Percentiles rank a stretch among this genome's conserved stretches.
Evolutionary conservation across 2,888 invertebrate genomes (phyloP).

Genomic region (Criorhina ranunculi): DNA sequence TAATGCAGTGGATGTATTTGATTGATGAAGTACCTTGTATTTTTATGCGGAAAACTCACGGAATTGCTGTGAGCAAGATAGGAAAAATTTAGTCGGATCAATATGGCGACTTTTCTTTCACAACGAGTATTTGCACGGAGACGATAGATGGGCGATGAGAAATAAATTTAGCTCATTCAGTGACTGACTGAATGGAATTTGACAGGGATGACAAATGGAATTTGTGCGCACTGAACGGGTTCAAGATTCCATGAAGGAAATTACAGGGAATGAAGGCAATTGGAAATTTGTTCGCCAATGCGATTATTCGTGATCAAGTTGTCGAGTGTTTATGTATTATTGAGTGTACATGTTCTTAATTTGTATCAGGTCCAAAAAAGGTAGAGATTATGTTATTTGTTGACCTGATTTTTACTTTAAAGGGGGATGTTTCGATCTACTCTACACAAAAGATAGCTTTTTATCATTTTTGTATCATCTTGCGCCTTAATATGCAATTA

Average conservation of each 20-base stretch:
- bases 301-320: no score
- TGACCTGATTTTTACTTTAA: no score
- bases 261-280: not conserved
- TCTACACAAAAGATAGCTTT: no score
- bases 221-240: not conserved
- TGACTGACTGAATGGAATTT: not conserved
- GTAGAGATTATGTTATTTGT: no score
- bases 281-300: no score
- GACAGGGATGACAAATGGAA: slow-evolving; percentile 6
- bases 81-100: slow-evolving; percentile 62
- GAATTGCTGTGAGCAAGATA: slow-evolving; percentile 47
- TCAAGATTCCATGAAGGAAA: not conserved
- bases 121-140: slow-evolving; percentile 15
- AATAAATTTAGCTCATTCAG: not conserved
- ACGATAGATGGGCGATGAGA: slow-evolving; percentile 37
- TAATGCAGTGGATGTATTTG: slow-evolving; percentile 44
- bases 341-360: no score
- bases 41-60: slow-evolving; percentile 62
- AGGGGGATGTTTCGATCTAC: no score
- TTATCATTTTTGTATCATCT: no score
- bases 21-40: slow-evolving; percentile 62
- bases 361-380: no score
- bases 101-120: slow-evolving; percentile 68
- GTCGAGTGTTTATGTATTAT: no score
- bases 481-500: no score